phyloP scores from a whole-genome alignment of 2,113 vertebrate genomes.

The Promerops cafer region DNA sequence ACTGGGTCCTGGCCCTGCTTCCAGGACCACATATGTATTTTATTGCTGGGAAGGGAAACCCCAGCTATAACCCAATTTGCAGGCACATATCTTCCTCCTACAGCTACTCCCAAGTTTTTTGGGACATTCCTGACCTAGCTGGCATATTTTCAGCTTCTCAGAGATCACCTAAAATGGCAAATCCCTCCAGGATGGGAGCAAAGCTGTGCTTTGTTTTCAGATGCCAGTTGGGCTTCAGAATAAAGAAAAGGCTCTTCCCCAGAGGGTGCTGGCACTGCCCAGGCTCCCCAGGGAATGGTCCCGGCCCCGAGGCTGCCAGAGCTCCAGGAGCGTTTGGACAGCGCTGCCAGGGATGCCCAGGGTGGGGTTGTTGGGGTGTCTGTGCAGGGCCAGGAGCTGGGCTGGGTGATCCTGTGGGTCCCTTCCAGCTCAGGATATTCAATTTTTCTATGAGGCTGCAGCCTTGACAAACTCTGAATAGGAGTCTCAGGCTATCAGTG shows the following conservation, averaged over 20 bases:
- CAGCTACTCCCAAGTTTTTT: background rate
- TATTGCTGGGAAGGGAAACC: background rate
- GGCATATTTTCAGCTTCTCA: background rate
- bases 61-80: background rate
- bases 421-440: background rate
- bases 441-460: background rate
- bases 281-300: background rate
- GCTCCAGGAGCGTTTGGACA: background rate
- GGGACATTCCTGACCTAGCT: background rate
- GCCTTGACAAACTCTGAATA: background rate
- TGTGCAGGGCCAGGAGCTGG: accelerated
- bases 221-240: accelerated
- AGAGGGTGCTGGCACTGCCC: background rate
- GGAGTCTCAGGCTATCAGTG: background rate
- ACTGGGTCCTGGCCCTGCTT: background rate
- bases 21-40: background rate
- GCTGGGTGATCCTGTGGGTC: accelerated
- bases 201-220: background rate
- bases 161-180: background rate
- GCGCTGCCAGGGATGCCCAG: background rate
- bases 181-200: background rate
- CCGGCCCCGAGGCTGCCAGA: background rate
- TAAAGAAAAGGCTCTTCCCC: background rate
- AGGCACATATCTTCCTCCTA: background rate
- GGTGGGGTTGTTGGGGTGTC: background rate